These are phyloP conservation scores for Poecile atricapillus DNA, from an alignment of 2,113 vertebrate genomes.

Conservation along the genomic window DNA sequence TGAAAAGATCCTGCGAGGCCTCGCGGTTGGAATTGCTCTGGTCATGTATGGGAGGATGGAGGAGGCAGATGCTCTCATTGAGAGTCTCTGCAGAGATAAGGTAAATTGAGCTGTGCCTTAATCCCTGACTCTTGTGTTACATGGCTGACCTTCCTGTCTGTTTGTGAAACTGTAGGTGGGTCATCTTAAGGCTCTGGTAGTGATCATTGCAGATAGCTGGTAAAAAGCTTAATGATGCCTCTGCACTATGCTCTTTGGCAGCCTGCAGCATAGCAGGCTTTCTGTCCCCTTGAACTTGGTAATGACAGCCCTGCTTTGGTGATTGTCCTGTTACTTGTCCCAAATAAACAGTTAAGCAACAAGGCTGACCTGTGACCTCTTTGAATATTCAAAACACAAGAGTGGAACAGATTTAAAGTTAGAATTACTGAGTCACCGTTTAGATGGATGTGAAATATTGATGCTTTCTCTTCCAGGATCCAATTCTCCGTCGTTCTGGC, in stretches of 20 bases:
- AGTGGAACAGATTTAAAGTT: neutral
- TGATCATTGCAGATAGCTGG: neutral
- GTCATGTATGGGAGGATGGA: constrained; percentile 99
- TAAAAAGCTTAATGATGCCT: neutral
- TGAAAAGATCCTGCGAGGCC: constrained; percentile 94
- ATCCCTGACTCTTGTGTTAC: neutral
- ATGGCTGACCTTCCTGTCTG: neutral
- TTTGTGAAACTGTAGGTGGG: neutral
- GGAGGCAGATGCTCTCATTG: constrained; percentile 95
- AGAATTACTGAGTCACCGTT: neutral
- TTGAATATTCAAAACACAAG: neutral
- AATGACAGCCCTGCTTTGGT: neutral
- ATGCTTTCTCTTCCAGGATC: constrained; percentile 81
- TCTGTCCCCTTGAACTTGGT: neutral
- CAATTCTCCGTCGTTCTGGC: constrained; percentile 94
- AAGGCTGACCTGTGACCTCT: neutral
- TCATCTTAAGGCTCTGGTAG: neutral
- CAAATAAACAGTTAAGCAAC: neutral
- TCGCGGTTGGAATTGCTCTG: constrained; percentile 94
- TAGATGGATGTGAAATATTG: neutral
- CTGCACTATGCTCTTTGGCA: neutral
- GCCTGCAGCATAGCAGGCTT: neutral
- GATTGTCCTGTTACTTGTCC: neutral
- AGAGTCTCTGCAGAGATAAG: constrained; percentile 98
- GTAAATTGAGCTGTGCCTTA: constrained; percentile 54